Conservation (phyloP, 2,888 invertebrate genomes). For the Stictocephala bisonia region DNA sequence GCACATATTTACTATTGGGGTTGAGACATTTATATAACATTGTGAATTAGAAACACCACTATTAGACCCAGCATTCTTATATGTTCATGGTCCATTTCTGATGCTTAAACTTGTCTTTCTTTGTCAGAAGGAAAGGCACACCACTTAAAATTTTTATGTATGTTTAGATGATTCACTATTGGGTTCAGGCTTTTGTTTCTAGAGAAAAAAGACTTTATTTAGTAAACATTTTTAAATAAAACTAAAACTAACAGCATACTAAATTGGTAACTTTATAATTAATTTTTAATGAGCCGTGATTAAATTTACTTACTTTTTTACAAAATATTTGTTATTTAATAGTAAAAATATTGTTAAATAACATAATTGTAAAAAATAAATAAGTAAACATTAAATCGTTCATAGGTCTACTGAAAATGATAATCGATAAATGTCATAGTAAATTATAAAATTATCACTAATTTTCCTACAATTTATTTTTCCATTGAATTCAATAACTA, state of each 20-base stretch:
- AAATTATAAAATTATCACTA: too few relatives aligned
- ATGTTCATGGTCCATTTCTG: neutral
- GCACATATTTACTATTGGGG: neutral
- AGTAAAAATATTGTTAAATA: too few relatives aligned
- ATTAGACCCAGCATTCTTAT: neutral
- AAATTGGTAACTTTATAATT: neutral
- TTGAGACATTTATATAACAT: constrained; percentile 19
- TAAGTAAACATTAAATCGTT: too few relatives aligned
- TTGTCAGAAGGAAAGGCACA: too few relatives aligned
- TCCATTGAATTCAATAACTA: neutral
- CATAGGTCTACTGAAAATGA: too few relatives aligned
- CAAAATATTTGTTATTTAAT: too few relatives aligned
- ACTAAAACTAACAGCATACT: too few relatives aligned
- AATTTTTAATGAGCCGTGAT: too few relatives aligned
- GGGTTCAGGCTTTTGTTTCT: neutral
- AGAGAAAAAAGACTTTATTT: neutral
- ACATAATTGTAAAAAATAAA: too few relatives aligned
- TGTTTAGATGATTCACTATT: neutral
- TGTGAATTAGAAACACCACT: neutral
- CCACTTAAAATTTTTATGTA: neutral
- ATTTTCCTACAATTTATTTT: neutral
- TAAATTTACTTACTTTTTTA: too few relatives aligned
- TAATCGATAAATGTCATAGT: too few relatives aligned
- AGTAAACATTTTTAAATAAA: neutral
- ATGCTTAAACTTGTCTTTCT: neutral